Evolutionary conservation across 1,140 invertebrate species (phyloP).

Genomic region (Chironomus tepperi): DNA sequence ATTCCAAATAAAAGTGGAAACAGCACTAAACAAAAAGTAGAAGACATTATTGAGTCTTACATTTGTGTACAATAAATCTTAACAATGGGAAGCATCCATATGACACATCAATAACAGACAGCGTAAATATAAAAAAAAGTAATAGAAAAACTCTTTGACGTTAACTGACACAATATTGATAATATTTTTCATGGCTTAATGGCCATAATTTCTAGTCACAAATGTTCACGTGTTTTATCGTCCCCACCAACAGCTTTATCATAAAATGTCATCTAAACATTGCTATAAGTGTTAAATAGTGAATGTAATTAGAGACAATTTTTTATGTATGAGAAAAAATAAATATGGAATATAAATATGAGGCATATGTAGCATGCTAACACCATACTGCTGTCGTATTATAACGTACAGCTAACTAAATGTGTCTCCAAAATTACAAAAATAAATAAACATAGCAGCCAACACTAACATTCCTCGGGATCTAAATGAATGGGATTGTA

Average conservation of each 20-base stretch:
- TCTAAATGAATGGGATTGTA: too few species aligned
- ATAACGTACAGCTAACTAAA: neutral
- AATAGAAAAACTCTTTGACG: neutral
- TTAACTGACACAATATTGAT: neutral
- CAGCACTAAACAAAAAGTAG: too few species aligned
- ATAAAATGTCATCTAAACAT: too few species aligned
- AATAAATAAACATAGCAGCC: neutral
- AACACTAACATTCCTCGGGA: too few species aligned
- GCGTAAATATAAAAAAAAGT: neutral
- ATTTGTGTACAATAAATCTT: neutral
- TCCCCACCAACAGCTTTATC: neutral
- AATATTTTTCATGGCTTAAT: too few species aligned
- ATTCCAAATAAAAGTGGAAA: too few species aligned
- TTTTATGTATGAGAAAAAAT: too few species aligned
- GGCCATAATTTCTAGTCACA: too few species aligned
- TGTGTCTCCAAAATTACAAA: constrained; percentile 23
- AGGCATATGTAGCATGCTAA: neutral
- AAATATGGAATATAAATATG: neutral
- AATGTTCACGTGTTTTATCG: neutral
- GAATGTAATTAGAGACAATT: too few species aligned
- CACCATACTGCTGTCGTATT: neutral
- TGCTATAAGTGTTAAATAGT: too few species aligned
- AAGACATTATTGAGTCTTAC: neutral
- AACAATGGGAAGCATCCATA: neutral
- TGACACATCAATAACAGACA: neutral